phyloP scores from a whole-genome alignment of 2,888 invertebrate genomes.

The Zygaena filipendulae region DNA sequence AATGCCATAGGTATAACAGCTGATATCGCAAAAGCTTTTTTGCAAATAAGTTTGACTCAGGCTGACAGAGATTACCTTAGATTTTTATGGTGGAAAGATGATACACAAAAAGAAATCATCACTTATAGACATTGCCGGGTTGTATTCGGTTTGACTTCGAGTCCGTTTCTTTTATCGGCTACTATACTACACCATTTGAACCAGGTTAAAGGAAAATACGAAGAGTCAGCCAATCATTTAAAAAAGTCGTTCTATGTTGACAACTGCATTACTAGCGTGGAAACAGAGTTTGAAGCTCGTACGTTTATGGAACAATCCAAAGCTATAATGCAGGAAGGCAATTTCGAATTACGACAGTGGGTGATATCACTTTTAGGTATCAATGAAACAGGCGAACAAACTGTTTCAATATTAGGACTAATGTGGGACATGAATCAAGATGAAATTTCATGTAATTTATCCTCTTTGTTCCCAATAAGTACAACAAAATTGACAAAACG shows the following conservation, averaged over 20 bases:
- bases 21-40: constrained; percentile 10
- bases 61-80: constrained; percentile 5
- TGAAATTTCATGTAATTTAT: too few species aligned
- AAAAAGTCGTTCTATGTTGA: neutral
- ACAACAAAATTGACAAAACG: too few species aligned
- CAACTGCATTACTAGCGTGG: constrained; percentile 1
- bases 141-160: constrained; percentile 8
- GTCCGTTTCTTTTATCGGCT: constrained; percentile 5
- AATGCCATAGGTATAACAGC: constrained; percentile 5
- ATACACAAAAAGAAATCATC: neutral
- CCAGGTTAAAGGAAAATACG: too few species aligned
- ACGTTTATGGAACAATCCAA: neutral
- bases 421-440: too few species aligned
- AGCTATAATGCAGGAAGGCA: neutral
- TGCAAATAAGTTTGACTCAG: constrained; percentile 4
- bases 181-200: constrained; percentile 1
- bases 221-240: neutral
- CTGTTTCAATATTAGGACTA: too few species aligned
- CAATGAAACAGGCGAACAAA: too few species aligned
- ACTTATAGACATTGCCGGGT: constrained; percentile 8
- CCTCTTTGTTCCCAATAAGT: too few species aligned
- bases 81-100: constrained; percentile 6
- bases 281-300: neutral
- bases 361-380: too few species aligned
- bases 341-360: constrained; percentile 1